Base-by-base conservation (phyloP, 2,888 invertebrate species). In the Byasa hedistus region DNA sequence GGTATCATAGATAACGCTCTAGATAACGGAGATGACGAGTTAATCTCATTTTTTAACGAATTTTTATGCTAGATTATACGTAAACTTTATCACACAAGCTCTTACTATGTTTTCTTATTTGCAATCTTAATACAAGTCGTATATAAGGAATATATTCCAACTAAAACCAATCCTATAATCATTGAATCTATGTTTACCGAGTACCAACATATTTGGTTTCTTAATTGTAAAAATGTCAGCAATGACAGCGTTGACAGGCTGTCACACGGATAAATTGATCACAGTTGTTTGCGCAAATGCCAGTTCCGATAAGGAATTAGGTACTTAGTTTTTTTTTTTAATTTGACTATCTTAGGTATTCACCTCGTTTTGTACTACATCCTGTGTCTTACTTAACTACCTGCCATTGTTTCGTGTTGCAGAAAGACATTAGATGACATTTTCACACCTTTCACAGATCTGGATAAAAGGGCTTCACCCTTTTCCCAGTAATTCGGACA, bases 211-310 rank as follows among this genome's bases (percentile, higher is more conserved):
- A 79, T 83, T 84, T 85, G 83, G 87, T 89, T 90, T 85, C 86
- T 90, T 91, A 91, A 91, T 91, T 91, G 91, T 91, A 85, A 86
- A 86, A 85, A 81, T 87, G 88, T 86, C 88, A 84, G 75, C 75
- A 80, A 80, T 89, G 91, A 91, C 89, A 87, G 79, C 83, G 78
- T 75, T 84, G 89, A 89, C 88, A 90, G 79, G 78, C 84, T 91
- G 91, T 91, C 91, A 88, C 74, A 81, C 75, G 84, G 82, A 87
- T 87, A 89, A 87, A 91, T 89, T 89, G 91, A 91, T 91, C 80
- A 79, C 81, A 79, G 85, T 85, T 91, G 90, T 89, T 91, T 91
- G 89, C 87, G 87, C 84, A 87, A 89, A 87, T 82, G 84, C 81
- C 82, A 78, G 85, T 79, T 83, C 63, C 82, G 91, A 91, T 91